Base-by-base conservation (phyloP, 2,888 invertebrate species). In the Protodeltote pygarga region DNA sequence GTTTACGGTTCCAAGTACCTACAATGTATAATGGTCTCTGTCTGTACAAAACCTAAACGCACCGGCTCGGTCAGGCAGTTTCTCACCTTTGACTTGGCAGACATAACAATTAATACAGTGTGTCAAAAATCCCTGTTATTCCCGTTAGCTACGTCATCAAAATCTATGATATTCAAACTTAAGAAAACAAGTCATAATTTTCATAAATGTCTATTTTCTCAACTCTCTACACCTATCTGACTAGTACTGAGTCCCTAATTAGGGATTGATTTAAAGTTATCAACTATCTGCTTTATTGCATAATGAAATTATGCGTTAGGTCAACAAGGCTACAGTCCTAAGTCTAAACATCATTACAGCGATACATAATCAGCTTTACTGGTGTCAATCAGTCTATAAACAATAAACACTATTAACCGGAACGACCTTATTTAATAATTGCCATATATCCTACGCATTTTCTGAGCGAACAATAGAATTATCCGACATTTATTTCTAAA, bases 161-260 rank as follows among this genome's bases (percentile, higher is more conserved):
- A n/a, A n/a, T n/a, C n/a, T n/a, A n/a, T n/a, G n/a, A n/a, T n/a
- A n/a, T n/a, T n/a, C n/a, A n/a, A n/a, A n/a, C n/a, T n/a, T n/a
- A n/a, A n/a, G n/a, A n/a, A n/a, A n/a, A 55, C 66, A 71, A 61
- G n/a, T n/a, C 21, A 21, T 9, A 8, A 1, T 21, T 5, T 23
- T 24, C 11, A 24, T 24, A n/a, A n/a, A n/a, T n/a, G n/a, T n/a
- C n/a, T n/a, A n/a, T n/a, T n/a, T n/a, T n/a, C n/a, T n/a, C n/a
- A n/a, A n/a, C 24, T 11, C 1, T 10, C 9, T 11, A 24, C 3
- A 14, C 14, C 8, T 3, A 27, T 3, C 2, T 27, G 13, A 6
- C 3, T n/a, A 4, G n/a, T n/a, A 27, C 13, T 6, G 14, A 27
- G 14, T 14, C 4, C 3, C 8, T 14, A 13, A 8, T 27, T 27